Evolutionary conservation across 2,888 invertebrate species (phyloP).

Genomic region (Rapana venosa): DNA sequence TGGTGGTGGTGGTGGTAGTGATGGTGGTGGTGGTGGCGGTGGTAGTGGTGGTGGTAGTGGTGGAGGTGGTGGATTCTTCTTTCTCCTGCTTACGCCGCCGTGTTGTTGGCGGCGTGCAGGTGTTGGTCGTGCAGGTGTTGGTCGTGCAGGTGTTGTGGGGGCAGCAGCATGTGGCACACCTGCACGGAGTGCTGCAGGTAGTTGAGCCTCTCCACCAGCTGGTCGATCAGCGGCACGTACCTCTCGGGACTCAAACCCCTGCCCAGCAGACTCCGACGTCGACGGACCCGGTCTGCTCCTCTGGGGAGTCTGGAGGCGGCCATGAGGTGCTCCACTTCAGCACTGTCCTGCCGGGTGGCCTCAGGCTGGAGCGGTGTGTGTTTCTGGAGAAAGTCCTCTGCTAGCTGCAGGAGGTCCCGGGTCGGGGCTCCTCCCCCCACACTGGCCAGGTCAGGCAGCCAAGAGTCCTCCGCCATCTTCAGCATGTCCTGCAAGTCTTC

Average conservation of each 20-base stretch:
- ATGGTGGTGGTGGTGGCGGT: no score
- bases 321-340: background rate
- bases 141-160: background rate
- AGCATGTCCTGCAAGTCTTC: no score
- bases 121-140: no score
- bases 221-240: conserved; percentile 34
- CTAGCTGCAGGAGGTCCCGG: background rate
- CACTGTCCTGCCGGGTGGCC: background rate
- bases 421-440: background rate
- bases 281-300: background rate
- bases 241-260: conserved; percentile 8
- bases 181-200: conserved; percentile 28
- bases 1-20: no score
- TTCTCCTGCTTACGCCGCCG: no score
- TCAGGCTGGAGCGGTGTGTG: background rate
- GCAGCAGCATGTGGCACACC: conserved; percentile 14
- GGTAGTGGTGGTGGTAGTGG: no score
- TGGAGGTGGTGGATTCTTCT: no score
- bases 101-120: no score
- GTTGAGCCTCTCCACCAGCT: conserved; percentile 24
- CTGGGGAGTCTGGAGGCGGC: background rate
- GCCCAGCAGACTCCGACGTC: background rate
- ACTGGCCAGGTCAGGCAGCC: background rate
- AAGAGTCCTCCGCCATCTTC: no score
- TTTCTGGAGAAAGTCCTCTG: background rate